Percentiles rank a stretch among this genome's conserved stretches.
Conservation (phyloP, 2,888 invertebrate genomes). For the Chaetoderma sp. region DNA sequence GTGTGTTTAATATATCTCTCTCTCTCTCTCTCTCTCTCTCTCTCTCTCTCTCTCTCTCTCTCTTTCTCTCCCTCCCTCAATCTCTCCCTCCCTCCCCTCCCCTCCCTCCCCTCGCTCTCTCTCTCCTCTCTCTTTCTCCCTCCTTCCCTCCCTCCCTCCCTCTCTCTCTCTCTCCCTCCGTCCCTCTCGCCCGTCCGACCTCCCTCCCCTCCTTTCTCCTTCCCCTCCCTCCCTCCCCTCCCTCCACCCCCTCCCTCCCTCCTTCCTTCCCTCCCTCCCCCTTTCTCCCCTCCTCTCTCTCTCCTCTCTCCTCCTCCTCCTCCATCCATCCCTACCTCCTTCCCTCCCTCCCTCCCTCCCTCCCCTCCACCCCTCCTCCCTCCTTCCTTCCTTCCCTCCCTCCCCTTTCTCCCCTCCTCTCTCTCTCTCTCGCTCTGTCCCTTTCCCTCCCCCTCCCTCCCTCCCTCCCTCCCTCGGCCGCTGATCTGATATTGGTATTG, state of each 20-base stretch:
- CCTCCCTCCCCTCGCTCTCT: background rate
- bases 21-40: slow-evolving; percentile 3
- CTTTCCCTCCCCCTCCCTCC: background rate
- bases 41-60: slow-evolving; percentile 6
- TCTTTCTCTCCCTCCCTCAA: too few species aligned
- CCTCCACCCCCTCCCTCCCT: too few species aligned
- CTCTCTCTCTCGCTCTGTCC: slow-evolving; percentile 5
- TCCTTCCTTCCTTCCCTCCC: background rate
- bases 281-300: background rate
- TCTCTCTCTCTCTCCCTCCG: too few species aligned
- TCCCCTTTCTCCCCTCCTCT: background rate
- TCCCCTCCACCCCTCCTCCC: too few species aligned
- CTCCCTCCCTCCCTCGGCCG: background rate
- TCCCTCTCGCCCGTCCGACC: background rate
- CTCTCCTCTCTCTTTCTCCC: too few species aligned
- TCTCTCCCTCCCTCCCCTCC: too few species aligned
- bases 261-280: background rate
- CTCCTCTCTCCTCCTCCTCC: background rate
- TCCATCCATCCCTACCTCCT: too few species aligned
- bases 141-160: background rate
- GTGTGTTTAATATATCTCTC: too few species aligned
- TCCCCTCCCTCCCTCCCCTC: background rate
- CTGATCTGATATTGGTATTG: too few species aligned
- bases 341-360: slow-evolving; percentile 4
- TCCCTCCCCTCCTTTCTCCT: background rate